Evolutionary conservation across 1,140 invertebrate species (phyloP).

Genomic region (Pogonognathellus flavescens): DNA sequence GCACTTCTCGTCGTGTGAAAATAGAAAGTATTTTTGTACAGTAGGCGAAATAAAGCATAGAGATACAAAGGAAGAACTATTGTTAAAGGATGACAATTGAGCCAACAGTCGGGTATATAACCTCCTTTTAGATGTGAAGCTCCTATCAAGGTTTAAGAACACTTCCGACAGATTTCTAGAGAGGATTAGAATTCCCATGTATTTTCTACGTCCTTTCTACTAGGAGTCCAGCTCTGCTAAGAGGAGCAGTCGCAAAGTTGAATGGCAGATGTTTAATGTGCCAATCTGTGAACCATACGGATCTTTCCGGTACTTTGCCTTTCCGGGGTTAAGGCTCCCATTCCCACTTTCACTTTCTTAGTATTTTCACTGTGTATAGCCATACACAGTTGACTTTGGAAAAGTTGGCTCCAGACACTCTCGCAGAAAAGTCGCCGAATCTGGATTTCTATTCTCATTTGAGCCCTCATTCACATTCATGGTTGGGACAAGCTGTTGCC

Average conservation of each 20-base stretch:
- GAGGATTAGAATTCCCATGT: no score
- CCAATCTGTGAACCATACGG: constrained; percentile 50
- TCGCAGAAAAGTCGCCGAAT: constrained; percentile 28
- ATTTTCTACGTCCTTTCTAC: no score
- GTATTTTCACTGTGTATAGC: not conserved
- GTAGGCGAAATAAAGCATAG: no score
- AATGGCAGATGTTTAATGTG: constrained; percentile 51
- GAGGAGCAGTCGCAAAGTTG: constrained; percentile 8
- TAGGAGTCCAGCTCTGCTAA: not conserved
- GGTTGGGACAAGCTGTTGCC: constrained; percentile 44
- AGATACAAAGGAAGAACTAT: no score
- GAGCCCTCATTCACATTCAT: constrained; percentile 49
- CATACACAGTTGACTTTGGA: not conserved
- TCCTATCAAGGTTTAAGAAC: no score
- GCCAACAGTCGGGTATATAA: no score
- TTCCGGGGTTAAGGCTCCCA: constrained; percentile 39
- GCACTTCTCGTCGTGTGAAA: no score
- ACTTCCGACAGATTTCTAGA: no score
- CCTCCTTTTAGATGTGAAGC: no score
- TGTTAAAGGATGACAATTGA: no score
- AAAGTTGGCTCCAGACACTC: constrained; percentile 41
- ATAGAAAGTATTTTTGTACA: no score
- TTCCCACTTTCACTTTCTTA: constrained; percentile 22
- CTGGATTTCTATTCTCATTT: constrained; percentile 34
- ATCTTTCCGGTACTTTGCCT: constrained; percentile 51